phyloP scores from a whole-genome alignment of 2,113 vertebrate genomes.

The Sander vitreus region DNA sequence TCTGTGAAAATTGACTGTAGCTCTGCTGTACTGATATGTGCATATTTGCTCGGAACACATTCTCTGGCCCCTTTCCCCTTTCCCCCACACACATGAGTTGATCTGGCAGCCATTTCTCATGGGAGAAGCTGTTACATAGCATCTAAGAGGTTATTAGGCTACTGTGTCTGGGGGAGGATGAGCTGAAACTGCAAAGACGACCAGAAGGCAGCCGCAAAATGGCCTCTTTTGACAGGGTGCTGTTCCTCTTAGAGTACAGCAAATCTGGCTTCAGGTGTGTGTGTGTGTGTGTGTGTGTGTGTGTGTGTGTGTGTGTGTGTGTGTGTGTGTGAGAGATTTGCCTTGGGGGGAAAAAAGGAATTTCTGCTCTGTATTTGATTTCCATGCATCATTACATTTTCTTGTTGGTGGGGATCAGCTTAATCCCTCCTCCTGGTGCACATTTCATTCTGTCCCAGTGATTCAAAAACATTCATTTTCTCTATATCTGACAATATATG shows the following conservation, averaged over 20 bases:
- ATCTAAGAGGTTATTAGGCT: conserved; percentile 66
- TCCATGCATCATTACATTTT: conserved; percentile 68
- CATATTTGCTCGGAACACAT: conserved; percentile 24
- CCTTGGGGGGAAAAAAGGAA: conserved; percentile 13
- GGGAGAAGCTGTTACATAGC: conserved; percentile 62
- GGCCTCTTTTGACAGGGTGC: conserved; percentile 37
- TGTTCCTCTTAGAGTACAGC: conserved; percentile 24
- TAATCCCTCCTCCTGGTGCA: conserved; percentile 57
- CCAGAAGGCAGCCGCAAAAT: conserved; percentile 60
- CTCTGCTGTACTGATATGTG: not conserved
- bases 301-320: conserved; percentile 5
- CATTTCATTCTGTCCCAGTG: conserved; percentile 54
- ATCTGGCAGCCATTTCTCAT: conserved; percentile 44
- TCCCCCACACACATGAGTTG: conserved; percentile 5
- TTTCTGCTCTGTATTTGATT: conserved; percentile 59
- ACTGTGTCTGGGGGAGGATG: conserved; percentile 46
- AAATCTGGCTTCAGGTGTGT: conserved; percentile 44
- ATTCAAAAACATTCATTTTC: conserved; percentile 41
- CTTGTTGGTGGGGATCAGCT: conserved; percentile 58
- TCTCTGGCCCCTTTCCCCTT: conserved; percentile 6
- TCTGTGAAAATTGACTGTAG: not conserved
- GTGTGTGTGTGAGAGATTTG: conserved; percentile 7
- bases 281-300: conserved; percentile 13
- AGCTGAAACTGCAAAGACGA: conserved; percentile 54
- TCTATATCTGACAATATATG: conserved; percentile 35